Evolutionary conservation across 1,140 invertebrate species (phyloP).

Genomic region (Drosophila arizonae): DNA sequence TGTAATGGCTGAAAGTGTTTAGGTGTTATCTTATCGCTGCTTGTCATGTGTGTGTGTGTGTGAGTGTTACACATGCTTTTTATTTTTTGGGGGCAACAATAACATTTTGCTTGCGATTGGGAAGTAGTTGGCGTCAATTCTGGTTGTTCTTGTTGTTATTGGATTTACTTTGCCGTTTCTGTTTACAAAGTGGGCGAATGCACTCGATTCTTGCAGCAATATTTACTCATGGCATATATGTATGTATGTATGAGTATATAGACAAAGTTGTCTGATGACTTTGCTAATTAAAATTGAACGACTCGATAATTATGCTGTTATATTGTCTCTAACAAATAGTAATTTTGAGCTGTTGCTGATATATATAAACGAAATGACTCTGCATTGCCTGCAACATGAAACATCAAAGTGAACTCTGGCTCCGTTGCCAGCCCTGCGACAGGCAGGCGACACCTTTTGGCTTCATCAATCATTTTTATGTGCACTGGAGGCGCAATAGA

Average conservation of each 20-base stretch:
- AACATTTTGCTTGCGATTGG: slow-evolving; percentile 9
- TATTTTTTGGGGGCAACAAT: slow-evolving; percentile 35
- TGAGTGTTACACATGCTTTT: slow-evolving; percentile 28
- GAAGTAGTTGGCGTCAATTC: slow-evolving; percentile 23
- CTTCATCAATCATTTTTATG: slow-evolving; percentile 65
- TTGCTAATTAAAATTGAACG: slow-evolving; percentile 12
- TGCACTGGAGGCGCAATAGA: slow-evolving; percentile 22
- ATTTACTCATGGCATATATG: neutral
- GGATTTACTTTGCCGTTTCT: slow-evolving; percentile 6
- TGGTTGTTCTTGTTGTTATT: slow-evolving; percentile 10
- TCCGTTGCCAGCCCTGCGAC: neutral
- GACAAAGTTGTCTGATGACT: slow-evolving; percentile 1
- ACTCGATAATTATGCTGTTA: slow-evolving; percentile 3
- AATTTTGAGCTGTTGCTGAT: neutral
- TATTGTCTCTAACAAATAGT: slow-evolving; percentile 1
- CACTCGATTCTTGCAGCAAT: slow-evolving; percentile 4
- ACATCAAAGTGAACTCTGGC: slow-evolving; percentile 48
- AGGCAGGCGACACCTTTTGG: slow-evolving; percentile 56
- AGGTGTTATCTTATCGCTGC: slow-evolving; percentile 44
- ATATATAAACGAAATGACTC: neutral
- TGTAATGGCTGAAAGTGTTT: slow-evolving; percentile 45
- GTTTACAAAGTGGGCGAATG: slow-evolving; percentile 37
- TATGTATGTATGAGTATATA: too few species aligned
- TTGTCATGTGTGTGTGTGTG: slow-evolving; percentile 19
- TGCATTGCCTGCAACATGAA: slow-evolving; percentile 34